Base-by-base conservation (phyloP, 2,888 invertebrate species). In the Coremacera marginata region DNA sequence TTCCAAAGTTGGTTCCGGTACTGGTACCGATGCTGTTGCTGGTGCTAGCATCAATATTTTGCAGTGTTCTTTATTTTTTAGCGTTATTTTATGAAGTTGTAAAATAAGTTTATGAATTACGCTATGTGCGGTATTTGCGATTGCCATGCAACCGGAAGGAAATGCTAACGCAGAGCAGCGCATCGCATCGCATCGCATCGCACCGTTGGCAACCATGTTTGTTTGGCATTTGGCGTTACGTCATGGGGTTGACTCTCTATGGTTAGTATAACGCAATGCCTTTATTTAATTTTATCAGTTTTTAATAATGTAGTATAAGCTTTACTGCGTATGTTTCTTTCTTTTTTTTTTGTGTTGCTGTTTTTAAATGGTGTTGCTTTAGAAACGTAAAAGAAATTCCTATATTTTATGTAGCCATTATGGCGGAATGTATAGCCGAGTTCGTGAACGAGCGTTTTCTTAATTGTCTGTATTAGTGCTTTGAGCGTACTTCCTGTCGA, bases 101-200 rank as follows among this genome's bases (percentile, higher is more conserved):
- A 71, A 77, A 77, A 71, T 67, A 67, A 75, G 57, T 65, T 75
- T 75, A 77, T 77, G 70, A 77, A 77, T 77, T 77, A 65, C 67
- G 65, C 71, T 77, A 71, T 63, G 65, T 75, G 77, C 68, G 62
- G 70, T 63, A 62, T 70, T 62, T 74, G 52, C 74, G 34, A 74
- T 74, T 74, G 73, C 74, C 67, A 74, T 25, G 74, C 74, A 74
- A 74, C 74, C 67, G 65, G 74, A 74, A 74, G 55, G 22, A 68
- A 63, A 65, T 44, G 55, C 67, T 51, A 62, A 63, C 63, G 31
- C 52, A n/a, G 49, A 11, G n/a, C 27, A 27, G 19, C 16, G 25
- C 8, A 49, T 9, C 44, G 19, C 19, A 68, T 9, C 3, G 11
- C n/a, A 22, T 7, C 68, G 51, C 70, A n/a, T 9, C 14, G 70